Conservation (phyloP, 2,888 invertebrate species). For the Cyclophora punctaria region DNA sequence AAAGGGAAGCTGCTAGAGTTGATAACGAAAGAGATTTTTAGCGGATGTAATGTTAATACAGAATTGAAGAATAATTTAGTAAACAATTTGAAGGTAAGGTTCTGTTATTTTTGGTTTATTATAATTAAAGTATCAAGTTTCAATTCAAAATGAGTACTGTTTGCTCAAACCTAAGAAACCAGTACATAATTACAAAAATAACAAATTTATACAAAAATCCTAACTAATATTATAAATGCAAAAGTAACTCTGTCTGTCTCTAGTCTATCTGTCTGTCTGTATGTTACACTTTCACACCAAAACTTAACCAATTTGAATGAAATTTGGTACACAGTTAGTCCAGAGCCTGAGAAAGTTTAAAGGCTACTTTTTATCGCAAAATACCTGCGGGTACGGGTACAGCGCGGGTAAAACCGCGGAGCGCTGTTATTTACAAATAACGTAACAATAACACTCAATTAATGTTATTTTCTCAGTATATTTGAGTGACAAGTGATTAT, state of each 20-base stretch:
- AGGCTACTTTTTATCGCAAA: too few species aligned
- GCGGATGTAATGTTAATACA: slow-evolving; percentile 36
- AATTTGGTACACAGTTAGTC: too few species aligned
- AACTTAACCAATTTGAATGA: too few species aligned
- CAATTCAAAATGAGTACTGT: neutral
- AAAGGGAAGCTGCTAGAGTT: slow-evolving; percentile 44
- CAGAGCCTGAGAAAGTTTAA: too few species aligned
- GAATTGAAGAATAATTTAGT: slow-evolving; percentile 19
- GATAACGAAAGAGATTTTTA: slow-evolving; percentile 52
- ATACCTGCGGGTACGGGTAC: too few species aligned
- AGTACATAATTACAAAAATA: neutral
- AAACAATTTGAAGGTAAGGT: slow-evolving; percentile 30
- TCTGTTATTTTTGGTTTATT: neutral
- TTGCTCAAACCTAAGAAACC: neutral
- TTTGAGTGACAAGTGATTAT: neutral
- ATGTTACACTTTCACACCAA: too few species aligned
- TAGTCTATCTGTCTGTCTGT: too few species aligned
- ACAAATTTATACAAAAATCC: neutral
- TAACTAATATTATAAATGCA: too few species aligned
- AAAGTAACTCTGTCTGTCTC: too few species aligned
- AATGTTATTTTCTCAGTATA: neutral
- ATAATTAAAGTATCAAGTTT: neutral
- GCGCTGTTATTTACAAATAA: too few species aligned
- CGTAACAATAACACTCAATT: neutral
- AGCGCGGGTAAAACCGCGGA: too few species aligned